These are phyloP conservation scores for Brachirus orientalis DNA, from an alignment of 2,113 vertebrate species.

Conservation along the genomic window DNA sequence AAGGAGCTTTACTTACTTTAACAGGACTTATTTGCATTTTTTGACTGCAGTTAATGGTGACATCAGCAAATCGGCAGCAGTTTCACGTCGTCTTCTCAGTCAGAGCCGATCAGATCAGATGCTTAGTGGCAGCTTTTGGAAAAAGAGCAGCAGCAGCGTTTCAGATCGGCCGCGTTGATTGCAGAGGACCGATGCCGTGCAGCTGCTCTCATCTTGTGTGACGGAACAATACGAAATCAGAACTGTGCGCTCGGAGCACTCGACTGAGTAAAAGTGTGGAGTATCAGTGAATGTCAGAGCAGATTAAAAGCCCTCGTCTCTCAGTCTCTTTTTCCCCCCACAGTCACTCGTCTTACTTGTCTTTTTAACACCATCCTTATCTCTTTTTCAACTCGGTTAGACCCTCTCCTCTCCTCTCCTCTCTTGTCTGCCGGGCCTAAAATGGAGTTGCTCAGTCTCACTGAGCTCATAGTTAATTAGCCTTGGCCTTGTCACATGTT, in stretches of 20 bases:
- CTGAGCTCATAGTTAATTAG: slow-evolving; percentile 77
- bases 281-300: slow-evolving; percentile 65
- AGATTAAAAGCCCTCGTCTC: slow-evolving; percentile 62
- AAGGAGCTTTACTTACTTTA: too few relatives aligned
- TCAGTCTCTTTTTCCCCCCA: too few relatives aligned
- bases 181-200: slow-evolving; percentile 42
- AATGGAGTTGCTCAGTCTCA: slow-evolving; percentile 65
- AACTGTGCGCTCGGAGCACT: slow-evolving; percentile 57
- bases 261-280: slow-evolving; percentile 58
- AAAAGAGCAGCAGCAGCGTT: slow-evolving; percentile 24
- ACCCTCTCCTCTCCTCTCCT: slow-evolving; percentile 63
- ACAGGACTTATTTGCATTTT: too few relatives aligned
- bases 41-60: too few relatives aligned
- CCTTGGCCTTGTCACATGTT: slow-evolving; percentile 72
- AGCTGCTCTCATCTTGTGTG: slow-evolving; percentile 54
- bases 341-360: too few relatives aligned
- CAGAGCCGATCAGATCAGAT: too few relatives aligned
- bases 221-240: slow-evolving; percentile 74
- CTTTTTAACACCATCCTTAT: slow-evolving; percentile 42
- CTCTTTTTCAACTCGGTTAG: slow-evolving; percentile 53
- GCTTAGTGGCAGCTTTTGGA: slow-evolving; percentile 21
- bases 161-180: slow-evolving; percentile 31
- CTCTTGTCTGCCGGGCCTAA: slow-evolving; percentile 44
- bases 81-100: slow-evolving; percentile 11
- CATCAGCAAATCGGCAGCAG: too few relatives aligned